These are phyloP conservation scores for Nipponacmea schrenckii DNA, from an alignment of 2,888 invertebrate genomes.

Conservation along the genomic window DNA sequence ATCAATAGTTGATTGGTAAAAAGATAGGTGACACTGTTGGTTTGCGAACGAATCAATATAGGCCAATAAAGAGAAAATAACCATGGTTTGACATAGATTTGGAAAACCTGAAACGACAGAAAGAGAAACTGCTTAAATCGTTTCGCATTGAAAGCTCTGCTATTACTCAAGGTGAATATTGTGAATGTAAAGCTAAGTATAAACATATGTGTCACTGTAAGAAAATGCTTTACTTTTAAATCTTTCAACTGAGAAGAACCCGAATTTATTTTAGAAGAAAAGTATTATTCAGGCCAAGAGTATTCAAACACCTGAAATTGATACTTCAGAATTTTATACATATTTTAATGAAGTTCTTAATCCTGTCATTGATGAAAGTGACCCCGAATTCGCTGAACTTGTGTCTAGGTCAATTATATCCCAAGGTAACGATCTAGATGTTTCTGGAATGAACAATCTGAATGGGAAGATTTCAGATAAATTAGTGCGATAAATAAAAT, in stretches of 20 bases:
- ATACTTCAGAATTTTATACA: background rate
- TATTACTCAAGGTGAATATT: background rate
- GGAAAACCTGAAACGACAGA: background rate
- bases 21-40: too few species aligned
- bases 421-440: too few species aligned
- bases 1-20: too few species aligned
- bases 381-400: background rate
- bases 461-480: too few species aligned
- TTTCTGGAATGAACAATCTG: too few species aligned
- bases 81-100: background rate
- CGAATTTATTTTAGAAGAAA: background rate
- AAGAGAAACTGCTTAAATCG: background rate
- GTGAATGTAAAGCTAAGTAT: background rate
- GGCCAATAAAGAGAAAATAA: background rate
- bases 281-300: background rate
- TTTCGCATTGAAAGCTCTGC: background rate
- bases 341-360: background rate
- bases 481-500: background rate
- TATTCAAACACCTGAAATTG: too few species aligned
- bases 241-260: background rate
- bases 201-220: background rate
- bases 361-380: background rate
- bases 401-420: background rate
- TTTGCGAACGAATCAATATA: too few species aligned
- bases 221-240: background rate